These are phyloP conservation scores for Cheumatopsyche charites DNA, from an alignment of 1,140 invertebrate genomes.

Conservation along the genomic window DNA sequence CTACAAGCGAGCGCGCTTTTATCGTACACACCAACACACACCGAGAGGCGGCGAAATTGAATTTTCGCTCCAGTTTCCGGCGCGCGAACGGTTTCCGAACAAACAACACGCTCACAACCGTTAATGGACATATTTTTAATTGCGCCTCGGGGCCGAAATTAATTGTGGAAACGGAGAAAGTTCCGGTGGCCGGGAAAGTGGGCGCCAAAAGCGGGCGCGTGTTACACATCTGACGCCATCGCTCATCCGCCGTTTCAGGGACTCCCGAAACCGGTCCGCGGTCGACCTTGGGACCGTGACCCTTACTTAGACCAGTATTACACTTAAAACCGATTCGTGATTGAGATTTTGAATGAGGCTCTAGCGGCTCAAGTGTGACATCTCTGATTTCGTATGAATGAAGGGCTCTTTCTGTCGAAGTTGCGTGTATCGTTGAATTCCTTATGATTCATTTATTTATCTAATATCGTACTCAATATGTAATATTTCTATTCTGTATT, in stretches of 20 bases:
- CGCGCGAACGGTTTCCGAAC: slow-evolving; percentile 43
- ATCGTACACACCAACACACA: too few species aligned
- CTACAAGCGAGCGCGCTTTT: too few species aligned
- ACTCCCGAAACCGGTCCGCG: slow-evolving; percentile 23
- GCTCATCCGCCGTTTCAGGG: slow-evolving; percentile 2
- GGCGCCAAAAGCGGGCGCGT: slow-evolving; percentile 14
- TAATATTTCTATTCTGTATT: too few species aligned
- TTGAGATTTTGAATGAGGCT: too few species aligned
- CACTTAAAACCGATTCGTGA: too few species aligned
- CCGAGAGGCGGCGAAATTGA: slow-evolving; percentile 15
- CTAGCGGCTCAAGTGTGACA: too few species aligned
- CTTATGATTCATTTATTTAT: too few species aligned
- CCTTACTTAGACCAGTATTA: background rate
- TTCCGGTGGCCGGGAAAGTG: slow-evolving; percentile 45
- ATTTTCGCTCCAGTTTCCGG: slow-evolving; percentile 46
- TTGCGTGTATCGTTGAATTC: too few species aligned
- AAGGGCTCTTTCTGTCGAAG: too few species aligned
- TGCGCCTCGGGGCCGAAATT: slow-evolving; percentile 39
- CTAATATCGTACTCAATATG: too few species aligned
- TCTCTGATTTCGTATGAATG: too few species aligned
- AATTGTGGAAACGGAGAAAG: slow-evolving; percentile 47
- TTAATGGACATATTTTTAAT: slow-evolving; percentile 45
- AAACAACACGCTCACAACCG: slow-evolving; percentile 35
- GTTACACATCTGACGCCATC: slow-evolving; percentile 31
- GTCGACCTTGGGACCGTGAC: slow-evolving; percentile 3